Evolutionary conservation across 1,140 invertebrate species (phyloP), one percentile per base, ranked within the genome.

Genomic region (Papilio aristodemus): DNA sequence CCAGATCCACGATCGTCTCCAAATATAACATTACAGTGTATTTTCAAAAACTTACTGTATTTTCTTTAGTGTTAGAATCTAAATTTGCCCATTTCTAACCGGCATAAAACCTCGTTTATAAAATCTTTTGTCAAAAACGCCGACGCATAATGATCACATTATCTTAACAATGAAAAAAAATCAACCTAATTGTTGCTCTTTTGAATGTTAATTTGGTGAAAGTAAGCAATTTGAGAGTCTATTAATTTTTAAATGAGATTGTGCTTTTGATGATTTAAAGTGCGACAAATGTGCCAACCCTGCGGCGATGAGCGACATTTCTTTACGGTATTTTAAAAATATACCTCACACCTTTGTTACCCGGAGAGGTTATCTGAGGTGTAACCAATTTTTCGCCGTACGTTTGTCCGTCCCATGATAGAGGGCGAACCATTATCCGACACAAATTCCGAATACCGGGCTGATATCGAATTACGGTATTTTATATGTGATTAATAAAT

Each of bases 191-290:
- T 46, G 50, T 66, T 66, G 4, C 50, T 68, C 60, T 68, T 68
- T 71, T 17, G 66, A 62, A 54, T 71, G 64, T 71, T 63, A 62
- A 46, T 66, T 68, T 54, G 70, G 70, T 68, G 70, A 71, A 71
- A 71, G 70, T 54, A 71, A 63, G 43, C 60, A 59, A 71, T 71
- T 71, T 71, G 67, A 41, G 60, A 68, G 57, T 57, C 41, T 62
- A 71, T 68, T 71, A 67, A 67, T 62, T 68, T 71, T 68, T 67
- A 63, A 71, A 68, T 68, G 57, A 63, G 67, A 63, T 71, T 46
- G 66, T 66, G 70, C 70, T 38, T 71, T 39, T 50, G 60, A 54
- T 66, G 69, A 66, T 68, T 59, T 43, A 37, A 69, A 66, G 27
- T 43, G 43, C 63, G 63, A 66, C 41, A 46, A 37, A 58, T 22